phyloP scores from a whole-genome alignment of 37 sponge, comb jelly and placozoan genomes.

The Aplysina aerophoba region DNA sequence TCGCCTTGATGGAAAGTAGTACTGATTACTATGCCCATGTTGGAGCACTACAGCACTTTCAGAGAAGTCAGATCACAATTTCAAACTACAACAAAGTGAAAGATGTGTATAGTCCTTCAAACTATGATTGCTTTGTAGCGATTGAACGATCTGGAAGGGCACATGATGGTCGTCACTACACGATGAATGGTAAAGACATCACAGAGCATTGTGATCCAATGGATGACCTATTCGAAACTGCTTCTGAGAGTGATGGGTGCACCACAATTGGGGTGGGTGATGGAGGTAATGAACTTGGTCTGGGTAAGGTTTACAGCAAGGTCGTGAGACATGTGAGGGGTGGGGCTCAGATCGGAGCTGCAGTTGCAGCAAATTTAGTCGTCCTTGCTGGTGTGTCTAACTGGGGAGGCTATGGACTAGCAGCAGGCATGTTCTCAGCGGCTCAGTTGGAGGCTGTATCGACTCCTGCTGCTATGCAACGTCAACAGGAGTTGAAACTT shows the following conservation, averaged over 20 bases:
- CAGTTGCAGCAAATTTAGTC: slow-evolving; percentile 57
- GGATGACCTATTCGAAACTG: slow-evolving; percentile 68
- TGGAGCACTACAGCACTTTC: not conserved
- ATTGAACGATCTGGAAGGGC: slow-evolving; percentile 82
- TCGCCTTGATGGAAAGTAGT: not conserved
- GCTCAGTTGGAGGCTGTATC: not conserved
- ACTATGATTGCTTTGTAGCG: slow-evolving; percentile 76
- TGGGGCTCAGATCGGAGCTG: slow-evolving; percentile 67
- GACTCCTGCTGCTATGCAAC: not conserved
- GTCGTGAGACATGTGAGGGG: slow-evolving; percentile 44
- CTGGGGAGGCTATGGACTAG: slow-evolving; percentile 91
- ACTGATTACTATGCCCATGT: not conserved
- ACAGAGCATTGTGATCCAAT: slow-evolving; percentile 60
- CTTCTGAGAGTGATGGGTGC: slow-evolving; percentile 20
- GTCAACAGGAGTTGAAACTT: not conserved
- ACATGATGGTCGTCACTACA: slow-evolving; percentile 71
- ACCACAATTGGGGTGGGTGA: slow-evolving; percentile 89
- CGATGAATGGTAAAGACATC: slow-evolving; percentile 75
- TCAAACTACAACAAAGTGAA: not conserved
- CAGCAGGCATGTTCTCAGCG: slow-evolving; percentile 62
- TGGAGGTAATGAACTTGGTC: slow-evolving; percentile 96
- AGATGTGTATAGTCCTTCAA: not conserved
- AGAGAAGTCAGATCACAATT: not conserved
- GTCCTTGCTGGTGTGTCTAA: slow-evolving; percentile 88
- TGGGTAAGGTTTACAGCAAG: slow-evolving; percentile 77